Percentiles rank a stretch among this genome's conserved stretches.
Conservation (phyloP, 2,888 invertebrate species). For the Rapana venosa region DNA sequence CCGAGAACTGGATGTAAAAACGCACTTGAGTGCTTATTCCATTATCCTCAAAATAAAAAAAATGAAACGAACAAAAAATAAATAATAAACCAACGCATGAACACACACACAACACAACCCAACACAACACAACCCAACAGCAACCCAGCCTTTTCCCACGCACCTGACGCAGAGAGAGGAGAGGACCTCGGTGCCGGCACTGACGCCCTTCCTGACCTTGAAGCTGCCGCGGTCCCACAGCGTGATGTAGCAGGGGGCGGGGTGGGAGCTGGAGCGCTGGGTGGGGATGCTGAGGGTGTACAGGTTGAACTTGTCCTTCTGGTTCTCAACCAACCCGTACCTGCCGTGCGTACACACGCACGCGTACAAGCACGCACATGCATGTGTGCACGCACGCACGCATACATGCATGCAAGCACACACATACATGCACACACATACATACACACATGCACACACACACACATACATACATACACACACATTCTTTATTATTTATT, state of each 20-base stretch:
- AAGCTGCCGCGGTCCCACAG: slow-evolving; percentile 87
- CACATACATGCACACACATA: too few species aligned
- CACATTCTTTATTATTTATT: too few species aligned
- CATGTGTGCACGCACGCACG: background rate
- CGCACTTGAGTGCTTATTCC: too few species aligned
- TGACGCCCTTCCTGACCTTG: slow-evolving; percentile 80
- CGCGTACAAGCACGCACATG: background rate
- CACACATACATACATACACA: too few species aligned
- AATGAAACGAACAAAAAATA: too few species aligned
- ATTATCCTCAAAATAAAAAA: too few species aligned
- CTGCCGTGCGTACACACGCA: slow-evolving; percentile 58
- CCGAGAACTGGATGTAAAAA: too few species aligned
- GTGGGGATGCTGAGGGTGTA: slow-evolving; percentile 86
- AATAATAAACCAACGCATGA: too few species aligned
- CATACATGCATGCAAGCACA: background rate
- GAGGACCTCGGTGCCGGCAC: slow-evolving; percentile 80
- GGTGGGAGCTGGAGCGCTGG: slow-evolving; percentile 49
- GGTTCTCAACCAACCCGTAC: slow-evolving; percentile 85
- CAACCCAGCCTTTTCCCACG: background rate
- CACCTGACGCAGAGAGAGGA: slow-evolving; percentile 76
- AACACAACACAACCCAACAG: too few species aligned
- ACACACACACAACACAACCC: too few species aligned
- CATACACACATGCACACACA: too few species aligned
- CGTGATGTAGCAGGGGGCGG: slow-evolving; percentile 85
- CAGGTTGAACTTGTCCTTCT: slow-evolving; percentile 83